These are phyloP conservation scores for Lysandra coridon DNA, from an alignment of 2,888 invertebrate species.

Conservation along the genomic window DNA sequence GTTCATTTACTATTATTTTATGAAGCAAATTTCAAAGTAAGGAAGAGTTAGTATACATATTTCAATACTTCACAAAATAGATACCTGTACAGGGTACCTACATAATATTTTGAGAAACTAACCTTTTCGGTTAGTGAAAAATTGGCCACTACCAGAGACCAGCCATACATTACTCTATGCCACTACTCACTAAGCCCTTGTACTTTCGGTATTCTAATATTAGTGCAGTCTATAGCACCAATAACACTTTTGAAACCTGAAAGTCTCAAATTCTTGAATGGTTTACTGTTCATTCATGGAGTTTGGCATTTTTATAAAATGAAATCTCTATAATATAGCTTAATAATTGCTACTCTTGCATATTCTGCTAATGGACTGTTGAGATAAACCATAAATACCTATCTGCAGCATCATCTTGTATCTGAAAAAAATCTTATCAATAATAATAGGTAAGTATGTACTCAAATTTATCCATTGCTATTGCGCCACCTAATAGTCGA, in stretches of 20 bases:
- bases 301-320: background rate
- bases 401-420: conserved; percentile 1
- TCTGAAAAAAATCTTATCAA: background rate
- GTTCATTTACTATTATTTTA: too few relatives aligned
- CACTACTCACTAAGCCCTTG: conserved; percentile 26
- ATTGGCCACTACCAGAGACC: conserved; percentile 30
- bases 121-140: conserved; percentile 40
- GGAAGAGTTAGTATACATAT: too few relatives aligned
- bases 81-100: too few relatives aligned
- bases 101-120: too few relatives aligned
- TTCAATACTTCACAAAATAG: too few relatives aligned
- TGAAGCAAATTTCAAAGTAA: too few relatives aligned
- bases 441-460: too few relatives aligned
- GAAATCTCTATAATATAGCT: background rate
- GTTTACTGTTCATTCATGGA: background rate
- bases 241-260: background rate
- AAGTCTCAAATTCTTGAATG: background rate
- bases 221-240: conserved; percentile 39
- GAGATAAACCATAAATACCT: background rate
- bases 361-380: background rate
- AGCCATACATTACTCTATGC: too few relatives aligned
- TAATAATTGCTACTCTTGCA: background rate
- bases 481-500: too few relatives aligned
- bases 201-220: conserved; percentile 38
- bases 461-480: too few relatives aligned